Conservation (phyloP, 2,113 vertebrate species). For the Dasypus novemcinctus region DNA sequence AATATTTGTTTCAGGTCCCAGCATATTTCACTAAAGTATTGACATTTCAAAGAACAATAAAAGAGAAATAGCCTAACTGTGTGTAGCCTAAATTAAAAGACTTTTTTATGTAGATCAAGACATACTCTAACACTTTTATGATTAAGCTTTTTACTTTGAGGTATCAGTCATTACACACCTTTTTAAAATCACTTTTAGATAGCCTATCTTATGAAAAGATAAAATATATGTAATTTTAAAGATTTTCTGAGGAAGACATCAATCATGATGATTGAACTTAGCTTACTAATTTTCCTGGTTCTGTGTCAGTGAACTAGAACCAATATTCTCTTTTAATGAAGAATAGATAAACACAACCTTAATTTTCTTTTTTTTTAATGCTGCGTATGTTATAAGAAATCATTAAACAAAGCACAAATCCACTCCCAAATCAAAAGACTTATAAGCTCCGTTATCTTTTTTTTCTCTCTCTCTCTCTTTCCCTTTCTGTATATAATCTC, state of each 20-base stretch:
- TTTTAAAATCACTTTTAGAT: background rate
- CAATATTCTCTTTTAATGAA: slow-evolving; percentile 26
- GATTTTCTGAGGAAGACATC: slow-evolving; percentile 32
- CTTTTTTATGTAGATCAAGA: background rate
- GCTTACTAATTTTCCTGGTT: slow-evolving; percentile 37
- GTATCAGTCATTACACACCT: slow-evolving; percentile 18
- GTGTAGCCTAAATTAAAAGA: background rate
- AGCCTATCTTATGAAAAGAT: slow-evolving; percentile 28
- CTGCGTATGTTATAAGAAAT: slow-evolving; percentile 13
- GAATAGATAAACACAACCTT: background rate
- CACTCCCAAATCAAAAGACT: slow-evolving; percentile 24
- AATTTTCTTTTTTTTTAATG: background rate
- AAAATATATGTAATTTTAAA: slow-evolving; percentile 26
- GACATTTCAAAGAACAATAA: background rate
- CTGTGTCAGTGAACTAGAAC: slow-evolving; percentile 21
- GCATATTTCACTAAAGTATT: background rate
- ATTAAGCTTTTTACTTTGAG: slow-evolving; percentile 21
- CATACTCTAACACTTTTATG: background rate
- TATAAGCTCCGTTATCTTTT: background rate
- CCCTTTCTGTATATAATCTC: background rate
- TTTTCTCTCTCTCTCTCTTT: background rate
- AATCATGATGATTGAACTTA: background rate
- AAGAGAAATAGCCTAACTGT: background rate
- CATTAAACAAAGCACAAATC: slow-evolving; percentile 21
- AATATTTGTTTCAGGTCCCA: background rate